Evolutionary conservation across 1,140 invertebrate species (phyloP).

Genomic region (Pararge aegeria): DNA sequence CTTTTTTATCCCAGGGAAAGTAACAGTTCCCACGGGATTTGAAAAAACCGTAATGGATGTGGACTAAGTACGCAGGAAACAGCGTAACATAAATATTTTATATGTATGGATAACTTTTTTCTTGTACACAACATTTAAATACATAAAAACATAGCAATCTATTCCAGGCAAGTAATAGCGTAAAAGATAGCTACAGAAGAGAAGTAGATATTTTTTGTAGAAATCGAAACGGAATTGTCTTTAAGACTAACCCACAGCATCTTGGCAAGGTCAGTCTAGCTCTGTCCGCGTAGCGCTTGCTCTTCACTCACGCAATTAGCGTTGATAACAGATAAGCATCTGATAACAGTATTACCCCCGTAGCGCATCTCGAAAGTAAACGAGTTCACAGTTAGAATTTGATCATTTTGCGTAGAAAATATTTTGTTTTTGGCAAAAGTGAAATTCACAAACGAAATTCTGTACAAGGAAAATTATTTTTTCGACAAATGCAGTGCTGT

Average conservation of each 20-base stretch:
- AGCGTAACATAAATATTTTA: no score
- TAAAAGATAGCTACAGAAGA: no score
- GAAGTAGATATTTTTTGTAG: not conserved
- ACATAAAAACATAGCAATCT: no score
- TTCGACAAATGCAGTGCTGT: no score
- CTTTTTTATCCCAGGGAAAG: no score
- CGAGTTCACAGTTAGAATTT: slow-evolving; percentile 8
- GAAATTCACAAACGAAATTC: not conserved
- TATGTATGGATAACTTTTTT: no score
- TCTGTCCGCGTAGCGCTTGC: slow-evolving; percentile 41
- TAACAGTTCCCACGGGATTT: no score
- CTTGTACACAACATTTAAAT: no score
- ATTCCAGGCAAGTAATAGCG: no score
- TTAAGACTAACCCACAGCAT: slow-evolving; percentile 40
- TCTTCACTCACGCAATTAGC: slow-evolving; percentile 48
- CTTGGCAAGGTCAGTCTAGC: slow-evolving; percentile 46
- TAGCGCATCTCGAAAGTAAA: slow-evolving; percentile 4
- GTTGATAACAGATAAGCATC: slow-evolving; percentile 41
- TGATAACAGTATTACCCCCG: slow-evolving; percentile 31
- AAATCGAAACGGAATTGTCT: not conserved
- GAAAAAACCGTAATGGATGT: no score
- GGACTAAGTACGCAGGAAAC: no score
- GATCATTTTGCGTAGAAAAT: not conserved
- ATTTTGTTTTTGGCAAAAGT: not conserved
- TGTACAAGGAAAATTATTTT: not conserved